Conservation (phyloP, 2,888 invertebrate species). For the Idaea straminata region DNA sequence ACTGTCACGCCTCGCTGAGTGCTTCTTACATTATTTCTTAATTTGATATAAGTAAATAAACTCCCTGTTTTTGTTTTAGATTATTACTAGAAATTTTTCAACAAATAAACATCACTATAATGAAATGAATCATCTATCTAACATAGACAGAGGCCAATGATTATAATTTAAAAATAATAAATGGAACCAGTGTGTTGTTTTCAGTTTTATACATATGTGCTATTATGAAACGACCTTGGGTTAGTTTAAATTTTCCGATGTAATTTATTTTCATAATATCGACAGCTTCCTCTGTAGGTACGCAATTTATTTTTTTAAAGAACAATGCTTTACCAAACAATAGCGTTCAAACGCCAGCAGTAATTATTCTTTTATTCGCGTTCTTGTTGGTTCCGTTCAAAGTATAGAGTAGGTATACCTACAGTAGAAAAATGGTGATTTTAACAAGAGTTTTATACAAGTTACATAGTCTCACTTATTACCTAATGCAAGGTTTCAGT, state of each 20-base stretch:
- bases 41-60: constrained; percentile 31
- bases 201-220: neutral
- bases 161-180: neutral
- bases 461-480: no score
- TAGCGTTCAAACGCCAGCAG: no score
- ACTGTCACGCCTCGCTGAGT: constrained; percentile 42
- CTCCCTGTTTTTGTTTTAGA: neutral
- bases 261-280: neutral
- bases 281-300: neutral
- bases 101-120: neutral
- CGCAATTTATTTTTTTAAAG: neutral
- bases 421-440: no score
- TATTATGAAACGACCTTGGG: neutral
- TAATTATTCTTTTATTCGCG: neutral
- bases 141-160: neutral
- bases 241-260: neutral
- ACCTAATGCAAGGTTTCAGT: no score
- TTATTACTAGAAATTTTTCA: neutral
- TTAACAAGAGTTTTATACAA: no score
- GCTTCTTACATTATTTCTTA: constrained; percentile 37
- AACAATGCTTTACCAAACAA: neutral
- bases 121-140: neutral
- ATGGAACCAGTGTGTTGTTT: neutral
- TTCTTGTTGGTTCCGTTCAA: neutral
- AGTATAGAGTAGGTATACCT: no score